A percentile compares a stretch with the other conserved stretches of the same genome.
Conservation (phyloP, 2,113 vertebrate species). For the Cinclus mexicanus region DNA sequence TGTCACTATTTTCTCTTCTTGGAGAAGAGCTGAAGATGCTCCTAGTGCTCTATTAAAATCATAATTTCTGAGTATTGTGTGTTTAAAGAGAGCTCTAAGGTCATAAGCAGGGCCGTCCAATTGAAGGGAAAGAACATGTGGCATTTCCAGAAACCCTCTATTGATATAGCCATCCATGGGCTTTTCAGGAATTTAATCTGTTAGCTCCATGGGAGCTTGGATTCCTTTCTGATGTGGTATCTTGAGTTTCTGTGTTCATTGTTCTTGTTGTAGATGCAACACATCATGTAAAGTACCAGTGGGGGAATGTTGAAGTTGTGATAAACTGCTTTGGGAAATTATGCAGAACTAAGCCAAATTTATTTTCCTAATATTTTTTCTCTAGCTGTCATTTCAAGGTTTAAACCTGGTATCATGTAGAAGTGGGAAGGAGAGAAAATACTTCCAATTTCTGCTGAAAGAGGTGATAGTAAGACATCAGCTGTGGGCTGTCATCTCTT, state of each 20-base stretch:
- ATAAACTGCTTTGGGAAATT: background rate
- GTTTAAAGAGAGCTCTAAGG: background rate
- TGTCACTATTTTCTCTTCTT: background rate
- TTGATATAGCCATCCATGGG: background rate
- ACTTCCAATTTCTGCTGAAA: background rate
- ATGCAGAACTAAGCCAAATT: background rate
- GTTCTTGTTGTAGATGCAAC: background rate
- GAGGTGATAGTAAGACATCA: background rate
- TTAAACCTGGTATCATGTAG: background rate
- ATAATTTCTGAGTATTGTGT: background rate
- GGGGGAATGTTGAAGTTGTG: background rate
- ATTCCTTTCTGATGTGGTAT: background rate
- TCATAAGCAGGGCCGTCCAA: background rate
- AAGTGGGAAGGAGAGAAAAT: background rate
- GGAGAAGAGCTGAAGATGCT: background rate
- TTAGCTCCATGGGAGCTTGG: background rate
- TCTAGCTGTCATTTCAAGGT: background rate
- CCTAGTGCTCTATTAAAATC: background rate
- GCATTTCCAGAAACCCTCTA: background rate
- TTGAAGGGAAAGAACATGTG: background rate
- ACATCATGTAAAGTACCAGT: background rate
- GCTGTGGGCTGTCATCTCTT: background rate
- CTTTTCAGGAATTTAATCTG: background rate
- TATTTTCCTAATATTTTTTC: background rate
- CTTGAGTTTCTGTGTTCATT: background rate